A percentile compares a stretch with the other conserved stretches of the same genome.
These are phyloP conservation scores for Sylvietta virens DNA, from an alignment of 2,113 vertebrate genomes.

Conservation along the genomic window DNA sequence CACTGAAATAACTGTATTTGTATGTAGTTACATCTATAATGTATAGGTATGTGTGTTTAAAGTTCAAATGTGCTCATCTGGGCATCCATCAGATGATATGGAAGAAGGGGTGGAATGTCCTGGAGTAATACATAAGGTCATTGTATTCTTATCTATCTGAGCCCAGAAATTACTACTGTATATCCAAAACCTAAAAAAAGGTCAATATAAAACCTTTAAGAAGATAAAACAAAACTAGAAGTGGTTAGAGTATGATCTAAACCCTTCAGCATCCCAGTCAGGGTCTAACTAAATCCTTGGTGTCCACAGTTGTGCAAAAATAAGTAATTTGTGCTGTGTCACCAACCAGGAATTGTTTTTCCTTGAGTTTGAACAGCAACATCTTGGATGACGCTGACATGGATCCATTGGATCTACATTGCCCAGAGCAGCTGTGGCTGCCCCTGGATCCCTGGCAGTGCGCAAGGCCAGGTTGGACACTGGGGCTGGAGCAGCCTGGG, in stretches of 20 bases:
- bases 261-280: background rate
- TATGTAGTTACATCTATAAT: fast-evolving
- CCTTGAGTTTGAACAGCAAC: background rate
- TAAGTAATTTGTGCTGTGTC: background rate
- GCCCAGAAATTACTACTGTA: background rate
- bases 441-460: background rate
- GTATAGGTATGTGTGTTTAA: background rate
- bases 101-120: background rate
- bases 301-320: no score
- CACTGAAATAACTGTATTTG: background rate
- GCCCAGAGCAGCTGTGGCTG: background rate
- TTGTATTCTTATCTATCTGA: no score
- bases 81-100: background rate
- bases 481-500: background rate
- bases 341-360: background rate
- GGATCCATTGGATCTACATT: background rate
- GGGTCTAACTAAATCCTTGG: background rate
- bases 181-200: background rate
- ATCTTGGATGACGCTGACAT: background rate
- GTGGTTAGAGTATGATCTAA: background rate
- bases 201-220: background rate
- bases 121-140: background rate
- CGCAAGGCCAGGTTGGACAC: background rate
- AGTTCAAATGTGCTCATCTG: background rate
- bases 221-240: background rate